Percentiles rank a stretch among this genome's conserved stretches.
phyloP scores from a whole-genome alignment of 2,888 invertebrate genomes.

The Drosophila paramelanica region DNA sequence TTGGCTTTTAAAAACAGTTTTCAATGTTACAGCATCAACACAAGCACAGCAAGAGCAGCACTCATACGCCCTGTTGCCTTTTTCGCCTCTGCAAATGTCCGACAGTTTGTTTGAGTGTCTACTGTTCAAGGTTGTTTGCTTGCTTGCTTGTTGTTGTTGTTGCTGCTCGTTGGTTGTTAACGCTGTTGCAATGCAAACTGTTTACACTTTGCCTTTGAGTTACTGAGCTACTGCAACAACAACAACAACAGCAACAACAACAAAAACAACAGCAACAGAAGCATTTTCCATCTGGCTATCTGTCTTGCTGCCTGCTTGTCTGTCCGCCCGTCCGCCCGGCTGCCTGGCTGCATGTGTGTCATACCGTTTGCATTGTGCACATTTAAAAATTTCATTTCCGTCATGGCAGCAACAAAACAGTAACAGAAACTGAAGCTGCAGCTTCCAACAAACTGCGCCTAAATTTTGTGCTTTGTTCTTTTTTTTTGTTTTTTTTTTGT shows the following conservation, averaged over 20 bases:
- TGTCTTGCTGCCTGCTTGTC: background rate
- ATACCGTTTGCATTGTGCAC: conserved; percentile 29
- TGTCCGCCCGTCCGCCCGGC: background rate
- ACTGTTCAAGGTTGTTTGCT: conserved; percentile 62
- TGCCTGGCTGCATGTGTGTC: conserved; percentile 10
- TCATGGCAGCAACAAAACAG: conserved; percentile 55
- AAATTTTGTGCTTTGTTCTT: conserved; percentile 20
- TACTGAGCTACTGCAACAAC: conserved; percentile 27
- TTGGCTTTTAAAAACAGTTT: conserved; percentile 71
- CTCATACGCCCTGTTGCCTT: conserved; percentile 66
- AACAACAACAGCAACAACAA: background rate
- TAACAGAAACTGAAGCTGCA: conserved; percentile 51
- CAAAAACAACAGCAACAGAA: conserved; percentile 2
- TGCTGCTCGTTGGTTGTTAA: conserved; percentile 39
- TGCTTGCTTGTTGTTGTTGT: conserved; percentile 23
- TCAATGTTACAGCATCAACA: conserved; percentile 61
- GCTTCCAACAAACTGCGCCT: conserved; percentile 41
- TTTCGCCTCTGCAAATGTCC: conserved; percentile 46
- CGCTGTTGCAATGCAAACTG: conserved; percentile 46
- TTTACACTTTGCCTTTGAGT: conserved; percentile 54
- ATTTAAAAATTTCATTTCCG: conserved; percentile 72
- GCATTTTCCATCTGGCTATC: conserved; percentile 17
- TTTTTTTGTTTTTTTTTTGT: no score
- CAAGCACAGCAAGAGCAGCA: conserved; percentile 44
- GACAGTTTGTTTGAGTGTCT: conserved; percentile 54